Base-by-base conservation (phyloP, 2,113 vertebrate species). In the Pedionomus torquatus region DNA sequence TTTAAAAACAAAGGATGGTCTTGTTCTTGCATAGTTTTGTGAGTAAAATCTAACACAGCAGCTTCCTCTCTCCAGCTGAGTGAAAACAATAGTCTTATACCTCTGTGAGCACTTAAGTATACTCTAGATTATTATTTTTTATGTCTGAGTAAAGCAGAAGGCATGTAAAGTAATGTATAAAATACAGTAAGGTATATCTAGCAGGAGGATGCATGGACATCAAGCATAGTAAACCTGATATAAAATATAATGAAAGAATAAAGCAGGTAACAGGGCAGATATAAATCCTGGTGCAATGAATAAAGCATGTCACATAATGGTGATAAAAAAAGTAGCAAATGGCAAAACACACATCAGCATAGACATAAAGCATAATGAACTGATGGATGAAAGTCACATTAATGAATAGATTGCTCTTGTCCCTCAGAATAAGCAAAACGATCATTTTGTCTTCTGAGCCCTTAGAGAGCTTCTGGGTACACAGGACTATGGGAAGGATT, bases 211-310 rank as follows among this genome's bases (percentile, higher is more conserved):
- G 39, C 3, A 37, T 35, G 83, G 88, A 68, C 76, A 80, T 75
- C 35, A 44, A 93, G 90, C 92, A 64, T 12, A 60, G 64, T 60
- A 81, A 92, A 92, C 23, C 71, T n/a, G 85, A 85, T 65, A 83
- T 94, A 93, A 96, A 96, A 89, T 51, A 74, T 60, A 90, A 86
- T 81, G 85, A 93, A 90, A 82, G 85, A 58, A 93, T 83, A 70
- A 87, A 89, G 79, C 93, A 90, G 90, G 79, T 79, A 90, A 93
- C 54, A 52, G 76, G 75, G 61, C 60, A 70, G 88, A 81, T 19
- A 75, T 93, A 94, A 96, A 96, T 97, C 93, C 83, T 75, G 39
- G 4, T 13, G 58, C 75, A 44, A 91, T 83, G 90, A 84, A 93
- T 74, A 92, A 92, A 90, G 85, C 55, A 9, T 52, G 76, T 68